phyloP scores from a whole-genome alignment of 2,888 invertebrate genomes.

The Macrophya alboannulata region DNA sequence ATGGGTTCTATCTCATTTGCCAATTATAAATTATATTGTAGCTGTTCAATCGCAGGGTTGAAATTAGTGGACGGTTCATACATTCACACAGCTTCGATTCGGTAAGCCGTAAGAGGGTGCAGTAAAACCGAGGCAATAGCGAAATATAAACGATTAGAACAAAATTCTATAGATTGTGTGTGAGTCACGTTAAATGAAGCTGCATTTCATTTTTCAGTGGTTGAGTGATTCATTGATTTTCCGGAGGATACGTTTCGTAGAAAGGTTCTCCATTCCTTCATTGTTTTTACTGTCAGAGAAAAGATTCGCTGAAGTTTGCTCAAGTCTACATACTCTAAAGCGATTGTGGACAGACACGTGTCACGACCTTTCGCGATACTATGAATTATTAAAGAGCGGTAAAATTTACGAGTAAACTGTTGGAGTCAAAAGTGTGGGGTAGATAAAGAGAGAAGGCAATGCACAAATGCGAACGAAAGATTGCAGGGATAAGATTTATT shows the following conservation, averaged over 20 bases:
- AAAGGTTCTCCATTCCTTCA: background rate
- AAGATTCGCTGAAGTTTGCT: background rate
- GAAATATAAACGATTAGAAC: too few relatives aligned
- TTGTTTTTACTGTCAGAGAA: background rate
- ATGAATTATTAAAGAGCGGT: slow-evolving; percentile 8
- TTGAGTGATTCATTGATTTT: background rate
- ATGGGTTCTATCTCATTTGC: too few relatives aligned
- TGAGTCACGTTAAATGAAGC: background rate
- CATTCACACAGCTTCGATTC: too few relatives aligned
- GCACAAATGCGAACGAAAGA: background rate
- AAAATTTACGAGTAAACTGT: background rate
- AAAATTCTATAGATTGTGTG: background rate
- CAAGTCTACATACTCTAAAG: background rate
- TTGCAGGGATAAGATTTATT: background rate
- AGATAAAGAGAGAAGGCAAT: background rate
- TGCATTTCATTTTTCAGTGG: background rate
- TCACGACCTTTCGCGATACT: background rate
- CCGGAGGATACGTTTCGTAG: background rate
- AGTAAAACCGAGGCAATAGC: too few relatives aligned
- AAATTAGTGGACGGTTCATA: too few relatives aligned
- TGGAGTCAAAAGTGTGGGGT: background rate
- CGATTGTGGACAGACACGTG: background rate
- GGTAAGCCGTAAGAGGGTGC: too few relatives aligned
- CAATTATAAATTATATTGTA: too few relatives aligned
- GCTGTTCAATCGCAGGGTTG: too few relatives aligned